These are phyloP conservation scores for Chloroceryle amazona DNA, from an alignment of 2,797 vertebrate genomes.

Conservation along the genomic window DNA sequence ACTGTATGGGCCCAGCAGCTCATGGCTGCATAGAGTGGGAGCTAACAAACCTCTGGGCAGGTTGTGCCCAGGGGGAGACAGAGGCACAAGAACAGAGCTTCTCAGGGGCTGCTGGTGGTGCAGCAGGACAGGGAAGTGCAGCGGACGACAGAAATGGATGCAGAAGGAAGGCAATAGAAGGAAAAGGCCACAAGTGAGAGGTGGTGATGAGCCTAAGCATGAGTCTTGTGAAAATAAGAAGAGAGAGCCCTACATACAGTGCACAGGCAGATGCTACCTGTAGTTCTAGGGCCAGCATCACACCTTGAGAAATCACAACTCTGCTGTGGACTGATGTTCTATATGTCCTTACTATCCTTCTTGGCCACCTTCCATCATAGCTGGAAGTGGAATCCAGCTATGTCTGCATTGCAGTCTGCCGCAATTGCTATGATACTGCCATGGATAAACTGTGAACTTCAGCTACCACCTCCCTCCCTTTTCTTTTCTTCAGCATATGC, in stretches of 20 bases:
- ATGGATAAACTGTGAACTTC: not conserved
- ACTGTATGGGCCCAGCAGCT: not conserved
- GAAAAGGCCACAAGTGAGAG: not conserved
- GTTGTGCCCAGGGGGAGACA: rapidly evolving
- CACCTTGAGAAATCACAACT: rapidly evolving
- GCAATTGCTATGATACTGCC: not conserved
- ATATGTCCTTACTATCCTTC: not conserved
- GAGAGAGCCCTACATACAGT: rapidly evolving
- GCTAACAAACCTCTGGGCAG: not conserved
- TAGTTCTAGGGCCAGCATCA: not conserved
- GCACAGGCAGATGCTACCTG: not conserved
- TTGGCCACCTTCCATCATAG: not conserved
- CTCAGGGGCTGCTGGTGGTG: not conserved
- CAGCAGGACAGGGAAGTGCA: not conserved
- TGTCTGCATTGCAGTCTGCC: rapidly evolving
- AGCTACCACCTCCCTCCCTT: not conserved
- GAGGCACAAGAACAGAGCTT: not conserved
- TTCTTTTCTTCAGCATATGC: not conserved
- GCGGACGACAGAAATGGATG: not conserved
- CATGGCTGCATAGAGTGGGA: not conserved
- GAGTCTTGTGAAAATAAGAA: not conserved
- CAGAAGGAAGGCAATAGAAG: not conserved
- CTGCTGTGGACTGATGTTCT: not conserved
- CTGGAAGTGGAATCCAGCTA: not conserved
- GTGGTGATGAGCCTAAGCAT: rapidly evolving